These are phyloP conservation scores for Diuraphis noxia DNA, from an alignment of 1,140 invertebrate genomes.

Conservation along the genomic window DNA sequence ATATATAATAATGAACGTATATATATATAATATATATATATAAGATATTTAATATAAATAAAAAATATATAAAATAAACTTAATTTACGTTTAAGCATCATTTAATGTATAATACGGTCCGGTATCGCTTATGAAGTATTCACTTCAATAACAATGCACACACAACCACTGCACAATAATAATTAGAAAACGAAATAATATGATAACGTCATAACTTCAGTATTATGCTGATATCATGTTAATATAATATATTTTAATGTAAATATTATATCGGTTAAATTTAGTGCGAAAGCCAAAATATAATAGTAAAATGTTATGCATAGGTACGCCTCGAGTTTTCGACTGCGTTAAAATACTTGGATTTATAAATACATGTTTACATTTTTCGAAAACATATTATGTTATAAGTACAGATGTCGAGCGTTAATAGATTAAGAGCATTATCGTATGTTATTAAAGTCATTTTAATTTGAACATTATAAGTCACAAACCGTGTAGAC, in stretches of 20 bases:
- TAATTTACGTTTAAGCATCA: too few species aligned
- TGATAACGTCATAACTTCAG: not conserved
- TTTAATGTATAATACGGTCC: too few species aligned
- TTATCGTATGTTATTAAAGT: not conserved
- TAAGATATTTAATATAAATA: too few species aligned
- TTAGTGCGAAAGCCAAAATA: not conserved
- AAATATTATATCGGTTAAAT: not conserved
- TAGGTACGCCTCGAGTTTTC: not conserved
- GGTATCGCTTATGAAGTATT: too few species aligned
- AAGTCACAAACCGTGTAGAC: constrained; percentile 14
- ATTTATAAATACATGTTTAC: not conserved
- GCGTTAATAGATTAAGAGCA: not conserved
- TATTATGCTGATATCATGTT: not conserved
- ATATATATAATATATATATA: too few species aligned
- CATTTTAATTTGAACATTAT: not conserved
- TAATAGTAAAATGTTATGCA: not conserved
- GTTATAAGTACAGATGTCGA: not conserved
- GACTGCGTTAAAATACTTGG: not conserved
- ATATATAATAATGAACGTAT: too few species aligned
- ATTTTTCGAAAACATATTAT: not conserved
- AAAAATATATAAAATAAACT: too few species aligned
- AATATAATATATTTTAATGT: not conserved
- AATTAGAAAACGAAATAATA: not conserved
- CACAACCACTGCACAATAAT: not conserved
- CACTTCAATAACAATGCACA: too few species aligned